Evolutionary conservation across 2,113 vertebrate genomes (phyloP).

Genomic region (Pelvicachromis taeniatus): DNA sequence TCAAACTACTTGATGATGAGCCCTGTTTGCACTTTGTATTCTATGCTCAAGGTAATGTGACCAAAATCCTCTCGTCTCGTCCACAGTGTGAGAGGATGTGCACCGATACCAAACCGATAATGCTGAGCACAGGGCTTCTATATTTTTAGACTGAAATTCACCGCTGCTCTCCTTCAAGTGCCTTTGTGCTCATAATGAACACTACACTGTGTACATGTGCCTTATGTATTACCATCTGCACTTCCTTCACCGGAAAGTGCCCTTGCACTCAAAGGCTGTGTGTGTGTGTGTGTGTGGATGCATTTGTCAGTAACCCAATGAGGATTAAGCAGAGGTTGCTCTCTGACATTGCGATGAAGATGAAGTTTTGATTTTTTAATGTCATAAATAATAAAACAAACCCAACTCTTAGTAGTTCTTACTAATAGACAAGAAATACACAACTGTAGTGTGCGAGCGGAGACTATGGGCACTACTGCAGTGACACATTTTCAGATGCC

Average conservation of each 20-base stretch:
- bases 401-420: neutral
- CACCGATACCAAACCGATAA: slow-evolving; percentile 14
- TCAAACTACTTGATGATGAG: neutral
- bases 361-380: neutral
- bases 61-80: neutral
- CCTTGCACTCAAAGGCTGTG: neutral
- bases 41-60: neutral
- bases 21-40: neutral
- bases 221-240: slow-evolving; percentile 25
- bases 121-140: slow-evolving; percentile 22
- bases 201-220: neutral
- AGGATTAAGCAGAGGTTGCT: neutral
- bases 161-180: slow-evolving; percentile 11
- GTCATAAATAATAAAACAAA: neutral
- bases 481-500: neutral
- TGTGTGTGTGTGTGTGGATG: accelerated
- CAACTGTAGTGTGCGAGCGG: neutral
- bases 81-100: neutral
- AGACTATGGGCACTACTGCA: neutral
- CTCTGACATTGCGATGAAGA: slow-evolving; percentile 7
- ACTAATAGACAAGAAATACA: neutral
- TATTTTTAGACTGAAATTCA: slow-evolving; percentile 13
- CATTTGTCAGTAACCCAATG: slow-evolving; percentile 3
- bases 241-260: slow-evolving; percentile 6
- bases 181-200: slow-evolving; percentile 20